phyloP scores from a whole-genome alignment of 2,888 invertebrate species.

The Scaptomyza parva region DNA sequence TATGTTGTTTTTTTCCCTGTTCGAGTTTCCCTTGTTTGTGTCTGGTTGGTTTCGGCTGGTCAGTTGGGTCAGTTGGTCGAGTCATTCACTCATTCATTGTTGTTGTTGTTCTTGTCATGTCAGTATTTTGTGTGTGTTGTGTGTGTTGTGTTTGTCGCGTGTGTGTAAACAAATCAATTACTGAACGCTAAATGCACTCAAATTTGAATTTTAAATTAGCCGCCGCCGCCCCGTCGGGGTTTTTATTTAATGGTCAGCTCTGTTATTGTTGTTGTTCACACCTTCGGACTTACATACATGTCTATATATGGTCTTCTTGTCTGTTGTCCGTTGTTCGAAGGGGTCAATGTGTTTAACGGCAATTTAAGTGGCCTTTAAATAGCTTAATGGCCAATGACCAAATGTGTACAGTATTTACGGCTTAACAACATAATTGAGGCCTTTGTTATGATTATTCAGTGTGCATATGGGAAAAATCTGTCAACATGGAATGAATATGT shows the following conservation, averaged over 20 bases:
- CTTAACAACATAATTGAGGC: conserved; percentile 40
- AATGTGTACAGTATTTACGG: neutral
- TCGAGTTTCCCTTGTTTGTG: conserved; percentile 30
- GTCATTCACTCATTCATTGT: conserved; percentile 7
- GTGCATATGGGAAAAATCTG: conserved; percentile 11
- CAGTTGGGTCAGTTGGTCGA: conserved; percentile 63
- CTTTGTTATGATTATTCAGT: conserved; percentile 37
- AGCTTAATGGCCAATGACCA: conserved; percentile 38
- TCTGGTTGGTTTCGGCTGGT: conserved; percentile 38
- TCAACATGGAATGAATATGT: neutral
- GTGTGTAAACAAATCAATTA: conserved; percentile 80
- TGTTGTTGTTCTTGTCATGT: conserved; percentile 32
- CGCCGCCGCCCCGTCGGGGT: conserved; percentile 23
- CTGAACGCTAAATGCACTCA: conserved; percentile 65
- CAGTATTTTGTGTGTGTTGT: conserved; percentile 8
- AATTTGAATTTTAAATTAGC: conserved; percentile 78
- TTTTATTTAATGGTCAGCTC: conserved; percentile 27
- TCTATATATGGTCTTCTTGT: conserved; percentile 44
- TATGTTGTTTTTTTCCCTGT: neutral
- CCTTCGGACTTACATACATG: too few relatives aligned
- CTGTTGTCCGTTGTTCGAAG: conserved; percentile 16
- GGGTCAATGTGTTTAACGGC: conserved; percentile 68
- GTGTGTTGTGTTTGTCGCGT: too few relatives aligned
- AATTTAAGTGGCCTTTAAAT: conserved; percentile 61
- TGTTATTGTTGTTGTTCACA: conserved; percentile 8